Evolutionary conservation across 2,888 invertebrate genomes (phyloP).

Genomic region (Noctua pronuba): DNA sequence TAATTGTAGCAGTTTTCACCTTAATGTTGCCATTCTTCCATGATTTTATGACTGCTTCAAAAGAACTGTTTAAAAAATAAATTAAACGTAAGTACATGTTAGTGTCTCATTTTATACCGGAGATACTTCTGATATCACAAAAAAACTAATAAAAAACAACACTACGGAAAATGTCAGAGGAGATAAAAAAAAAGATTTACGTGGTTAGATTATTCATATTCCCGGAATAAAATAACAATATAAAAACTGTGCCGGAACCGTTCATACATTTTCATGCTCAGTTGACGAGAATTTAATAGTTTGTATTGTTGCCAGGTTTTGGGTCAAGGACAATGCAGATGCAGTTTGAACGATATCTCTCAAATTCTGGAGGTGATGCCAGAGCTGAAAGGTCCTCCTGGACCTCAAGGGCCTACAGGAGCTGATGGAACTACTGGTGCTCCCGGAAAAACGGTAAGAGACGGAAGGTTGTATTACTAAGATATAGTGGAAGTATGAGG

Average conservation of each 20-base stretch:
- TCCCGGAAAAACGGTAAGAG: constrained; percentile 94
- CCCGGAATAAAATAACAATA: constrained; percentile 41
- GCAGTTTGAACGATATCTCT: constrained; percentile 93
- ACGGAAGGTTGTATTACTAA: background rate
- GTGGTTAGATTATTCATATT: constrained; percentile 37
- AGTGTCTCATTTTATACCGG: background rate
- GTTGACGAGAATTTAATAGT: constrained; percentile 24
- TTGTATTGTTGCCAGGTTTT: constrained; percentile 75
- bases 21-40: background rate
- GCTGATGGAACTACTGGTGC: constrained; percentile 95
- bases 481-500: background rate
- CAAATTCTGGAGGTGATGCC: constrained; percentile 91
- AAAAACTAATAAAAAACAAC: constrained; percentile 21
- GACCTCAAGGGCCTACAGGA: constrained; percentile 92
- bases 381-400: constrained; percentile 92
- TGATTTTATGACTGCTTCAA: background rate
- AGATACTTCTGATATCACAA: background rate
- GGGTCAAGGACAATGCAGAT: constrained; percentile 92
- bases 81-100: background rate
- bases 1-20: constrained; percentile 8
- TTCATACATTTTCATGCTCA: constrained; percentile 28
- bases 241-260: constrained; percentile 32
- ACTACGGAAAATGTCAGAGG: background rate
- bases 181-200: constrained; percentile 26
- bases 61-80: background rate